Base-by-base conservation (phyloP, 2,113 vertebrate species). In the Alosa alosa region DNA sequence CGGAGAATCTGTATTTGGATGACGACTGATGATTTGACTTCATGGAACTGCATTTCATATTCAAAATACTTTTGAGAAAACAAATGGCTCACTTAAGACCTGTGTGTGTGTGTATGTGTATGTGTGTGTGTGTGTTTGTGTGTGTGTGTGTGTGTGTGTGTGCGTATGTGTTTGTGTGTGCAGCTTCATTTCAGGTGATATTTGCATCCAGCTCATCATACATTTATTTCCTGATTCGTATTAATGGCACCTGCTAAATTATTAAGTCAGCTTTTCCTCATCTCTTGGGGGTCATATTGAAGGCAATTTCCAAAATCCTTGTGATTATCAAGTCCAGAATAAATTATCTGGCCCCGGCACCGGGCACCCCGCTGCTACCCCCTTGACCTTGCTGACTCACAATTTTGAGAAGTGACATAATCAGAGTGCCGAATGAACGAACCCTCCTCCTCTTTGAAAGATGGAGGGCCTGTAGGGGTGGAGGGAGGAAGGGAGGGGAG, bases 171-270 rank as follows among this genome's bases (percentile, higher is more conserved):
- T 22, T 20, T 60, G 47, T 49, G 47, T 49, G 47, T 49, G 47
- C 1, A 10, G 47, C 47, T 11, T 47, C 55, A 22, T 4, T 44
- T 49, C 55, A 22, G 55, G 55, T 22, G 55, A 90, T 57, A 91
- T 93, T 92, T 93, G 86, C 88, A 91, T 91, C 86, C 72, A 88
- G 90, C 88, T 91, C 91, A 92, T 94, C 83, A 81, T 86, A 81
- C 89, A 93, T 93, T 92, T 92, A 91, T 94, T 89, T 89, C 86
- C 88, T 89, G 88, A 91, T 91, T 91, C 84, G 89, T 92, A 93
- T 93, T 92, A 90, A 93, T 93, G 93, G 87, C 83, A 81, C 88
- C 85, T 85, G 78, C 90, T 94, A 87, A 93, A 95, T 94, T 92
- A 93, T 94, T 94, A 89, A 94, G 68, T 89, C 83, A 64, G 85